Evolutionary conservation across 2,888 invertebrate species (phyloP).

Genomic region (Diachrysia chrysitis): DNA sequence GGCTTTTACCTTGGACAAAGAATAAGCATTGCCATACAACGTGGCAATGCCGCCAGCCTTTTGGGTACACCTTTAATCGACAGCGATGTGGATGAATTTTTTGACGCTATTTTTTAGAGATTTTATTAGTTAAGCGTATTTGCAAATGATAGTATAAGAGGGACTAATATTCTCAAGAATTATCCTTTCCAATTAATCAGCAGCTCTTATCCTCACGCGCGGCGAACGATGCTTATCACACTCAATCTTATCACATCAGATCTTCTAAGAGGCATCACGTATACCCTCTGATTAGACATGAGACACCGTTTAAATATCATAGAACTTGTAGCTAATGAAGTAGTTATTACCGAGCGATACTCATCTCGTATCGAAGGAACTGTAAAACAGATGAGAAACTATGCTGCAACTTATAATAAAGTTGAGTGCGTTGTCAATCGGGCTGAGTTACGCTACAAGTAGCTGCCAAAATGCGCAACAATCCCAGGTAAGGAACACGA

Average conservation of each 20-base stretch:
- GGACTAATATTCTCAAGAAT: too few species aligned
- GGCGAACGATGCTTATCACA: slow-evolving; percentile 53
- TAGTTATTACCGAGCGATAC: slow-evolving; percentile 19
- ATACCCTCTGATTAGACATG: slow-evolving; percentile 36
- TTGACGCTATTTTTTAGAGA: too few species aligned
- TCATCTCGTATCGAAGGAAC: neutral
- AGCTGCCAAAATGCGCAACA: slow-evolving; percentile 72
- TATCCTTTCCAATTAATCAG: slow-evolving; percentile 20
- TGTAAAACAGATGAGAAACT: slow-evolving; percentile 38
- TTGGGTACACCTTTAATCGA: too few species aligned
- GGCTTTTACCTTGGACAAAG: too few species aligned
- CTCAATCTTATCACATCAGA: slow-evolving; percentile 51
- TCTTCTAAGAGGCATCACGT: slow-evolving; percentile 46
- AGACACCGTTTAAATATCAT: slow-evolving; percentile 47
- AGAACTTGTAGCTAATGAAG: slow-evolving; percentile 12
- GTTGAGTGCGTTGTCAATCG: slow-evolving; percentile 68
- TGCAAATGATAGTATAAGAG: too few species aligned
- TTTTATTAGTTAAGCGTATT: too few species aligned
- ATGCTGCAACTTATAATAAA: slow-evolving; percentile 70
- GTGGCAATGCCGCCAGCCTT: too few species aligned
- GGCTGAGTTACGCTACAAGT: slow-evolving; percentile 69
- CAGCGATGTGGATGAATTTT: too few species aligned
- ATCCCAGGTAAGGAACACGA: slow-evolving; percentile 73
- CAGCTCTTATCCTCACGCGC: slow-evolving; percentile 47
- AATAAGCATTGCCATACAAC: too few species aligned